Evolutionary conservation across 2,797 vertebrate species (phyloP), one percentile per base, ranked within the genome.

Genomic region (Gymnopithys bicolor): DNA sequence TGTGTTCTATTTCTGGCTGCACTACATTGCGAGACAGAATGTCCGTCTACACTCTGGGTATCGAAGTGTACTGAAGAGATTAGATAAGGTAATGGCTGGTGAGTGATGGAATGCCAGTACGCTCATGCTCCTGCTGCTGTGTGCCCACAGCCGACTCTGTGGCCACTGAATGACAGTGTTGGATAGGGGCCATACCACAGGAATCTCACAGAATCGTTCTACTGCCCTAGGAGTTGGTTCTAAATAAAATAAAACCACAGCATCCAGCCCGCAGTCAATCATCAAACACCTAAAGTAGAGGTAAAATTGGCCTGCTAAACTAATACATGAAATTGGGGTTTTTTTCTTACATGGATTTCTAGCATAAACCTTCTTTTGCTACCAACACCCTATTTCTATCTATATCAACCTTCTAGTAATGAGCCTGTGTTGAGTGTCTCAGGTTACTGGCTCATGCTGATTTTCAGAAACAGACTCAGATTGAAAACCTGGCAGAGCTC

Each of bases 81-180:
- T 78, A 96, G 92, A 94, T 93, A 94, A 74, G 71, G 70, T 49
- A 81, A 92, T 84, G 90, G 71, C 73, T 96, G 87, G 45, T 86
- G 94, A 96, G 89, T 90, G 91, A 78, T 7, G n/a, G 84, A 85
- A 94, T 77, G 71, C 69, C 56, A 45, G 66, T 12, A 45, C 0
- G 0, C 10, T 11, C 0, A 0, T 17, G 63, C 25, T 79, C n/a
- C 56, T 30, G 41, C 27, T 2, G 0, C 27, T 2, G 4, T 10
- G 10, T 4, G 5, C 46, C 69, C 52, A 49, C 10, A 58, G 60
- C 33, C 0, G 0, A 3, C 13, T 19, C 73, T 0, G 0, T 12
- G 52, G 49, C n/a, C 9, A 1, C 2, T 11, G 63, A 53, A 69
- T 5, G 0, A 6, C 60, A 27, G n/a, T 3, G 21, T 0, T 74